These are phyloP conservation scores for Beaufortia kweichowensis DNA, from an alignment of 2,113 vertebrate genomes.

Conservation along the genomic window DNA sequence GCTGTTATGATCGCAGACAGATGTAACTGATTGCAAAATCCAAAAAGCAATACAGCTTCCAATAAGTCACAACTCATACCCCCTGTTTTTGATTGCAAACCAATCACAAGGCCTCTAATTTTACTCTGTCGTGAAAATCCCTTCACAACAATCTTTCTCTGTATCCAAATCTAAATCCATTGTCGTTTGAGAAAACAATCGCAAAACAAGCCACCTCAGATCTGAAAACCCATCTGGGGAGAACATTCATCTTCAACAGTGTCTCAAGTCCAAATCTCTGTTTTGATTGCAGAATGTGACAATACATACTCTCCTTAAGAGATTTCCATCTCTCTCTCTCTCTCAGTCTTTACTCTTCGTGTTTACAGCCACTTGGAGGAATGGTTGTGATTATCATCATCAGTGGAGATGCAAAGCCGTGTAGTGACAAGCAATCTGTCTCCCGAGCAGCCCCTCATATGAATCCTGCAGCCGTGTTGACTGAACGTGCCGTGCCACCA, in stretches of 20 bases:
- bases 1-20: conserved; percentile 53
- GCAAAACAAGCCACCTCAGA: conserved; percentile 60
- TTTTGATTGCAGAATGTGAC: conserved; percentile 77
- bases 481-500: conserved; percentile 53
- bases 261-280: conserved; percentile 63
- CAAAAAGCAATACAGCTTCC: conserved; percentile 36
- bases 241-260: conserved; percentile 52
- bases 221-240: conserved; percentile 37
- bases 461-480: conserved; percentile 64
- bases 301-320: conserved; percentile 68
- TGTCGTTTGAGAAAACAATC: conserved; percentile 64
- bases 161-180: conserved; percentile 66
- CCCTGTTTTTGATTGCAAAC: conserved; percentile 65
- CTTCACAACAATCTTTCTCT: conserved; percentile 64
- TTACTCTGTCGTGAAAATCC: conserved; percentile 54
- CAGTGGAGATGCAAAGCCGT: conserved; percentile 70
- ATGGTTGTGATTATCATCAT: conserved; percentile 76
- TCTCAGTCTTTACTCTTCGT: conserved; percentile 50
- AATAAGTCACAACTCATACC: conserved; percentile 34
- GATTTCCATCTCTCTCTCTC: conserved; percentile 43
- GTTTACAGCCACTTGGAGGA: conserved; percentile 69
- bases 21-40: conserved; percentile 50
- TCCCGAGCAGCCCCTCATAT: conserved; percentile 60
- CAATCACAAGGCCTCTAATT: conserved; percentile 50
- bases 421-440: conserved; percentile 73